Base-by-base conservation (phyloP, 2,888 invertebrate genomes). In the Drosophila neutralis region DNA sequence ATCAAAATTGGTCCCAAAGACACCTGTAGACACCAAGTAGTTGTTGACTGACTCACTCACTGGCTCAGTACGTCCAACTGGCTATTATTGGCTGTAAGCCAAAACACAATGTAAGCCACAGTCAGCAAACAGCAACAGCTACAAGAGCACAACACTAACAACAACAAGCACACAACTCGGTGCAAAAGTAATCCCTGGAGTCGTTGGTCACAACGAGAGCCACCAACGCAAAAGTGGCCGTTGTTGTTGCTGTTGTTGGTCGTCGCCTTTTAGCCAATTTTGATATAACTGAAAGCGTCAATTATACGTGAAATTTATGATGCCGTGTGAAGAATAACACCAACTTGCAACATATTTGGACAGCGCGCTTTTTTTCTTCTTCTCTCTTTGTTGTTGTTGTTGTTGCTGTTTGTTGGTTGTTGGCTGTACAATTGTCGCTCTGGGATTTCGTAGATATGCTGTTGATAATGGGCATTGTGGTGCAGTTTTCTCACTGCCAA, bases 291-390 rank as follows among this genome's bases (percentile, higher is more conserved):
- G 92, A 92, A 91, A 91, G 91, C 91, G 91, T 91, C 92, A 91
- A 91, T 91, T 91, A 92, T 91, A 91, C 90, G 91, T 90, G 92
- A 92, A 91, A 91, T 91, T 92, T 91, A 91, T 91, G 92, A 91
- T 92, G 91, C 91, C 90, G 89, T 91, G 91, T 91, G 92, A 91
- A 84, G 91, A 91, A 91, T 91, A 90, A 90, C 87, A 88, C 90
- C 87, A 88, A 88, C 90, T 88, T 87, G 87, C 90, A 90, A 88
- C 88, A 89, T 90, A 87, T 88, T 90, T 88, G 90, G 87, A 90
- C 90, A 88, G 74, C 76, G 48, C 6, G 57, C 21, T 57, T 57
- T 57, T 15, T 38, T 29, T 29, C 13, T 38, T n/a, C 21, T 40
- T 13, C 8, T 38, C 27, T 18, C 24, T 54, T 21, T 57, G 38